Conservation (phyloP, 2,888 invertebrate species). For the Andrena bicolor region DNA sequence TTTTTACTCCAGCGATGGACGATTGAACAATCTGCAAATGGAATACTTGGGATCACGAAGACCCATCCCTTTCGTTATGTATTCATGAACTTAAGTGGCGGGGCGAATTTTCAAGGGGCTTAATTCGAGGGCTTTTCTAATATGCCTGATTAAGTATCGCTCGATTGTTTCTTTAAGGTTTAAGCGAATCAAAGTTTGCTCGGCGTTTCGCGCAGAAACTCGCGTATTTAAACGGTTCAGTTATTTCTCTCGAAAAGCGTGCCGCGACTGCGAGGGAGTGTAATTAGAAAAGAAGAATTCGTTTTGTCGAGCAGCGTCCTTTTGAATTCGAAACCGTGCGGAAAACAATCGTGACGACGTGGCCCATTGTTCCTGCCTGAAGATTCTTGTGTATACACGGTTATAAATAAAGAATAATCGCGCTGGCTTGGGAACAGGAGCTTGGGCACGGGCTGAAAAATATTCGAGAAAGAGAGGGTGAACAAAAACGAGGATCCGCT, state of each 20-base stretch:
- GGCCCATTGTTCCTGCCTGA: slow-evolving; percentile 17
- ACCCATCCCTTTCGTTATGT: too few relatives aligned
- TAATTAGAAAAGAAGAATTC: slow-evolving; percentile 23
- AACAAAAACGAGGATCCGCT: background rate
- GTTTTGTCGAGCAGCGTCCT: slow-evolving; percentile 4
- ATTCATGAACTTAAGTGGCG: too few relatives aligned
- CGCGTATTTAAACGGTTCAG: slow-evolving; percentile 1
- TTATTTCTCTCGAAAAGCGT: background rate
- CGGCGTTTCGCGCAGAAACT: background rate
- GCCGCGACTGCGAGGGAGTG: background rate
- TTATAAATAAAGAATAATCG: slow-evolving; percentile 30
- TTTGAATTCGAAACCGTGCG: slow-evolving; percentile 13
- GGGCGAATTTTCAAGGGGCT: too few relatives aligned
- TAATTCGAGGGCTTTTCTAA: too few relatives aligned
- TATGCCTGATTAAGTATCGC: too few relatives aligned
- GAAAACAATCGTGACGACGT: slow-evolving; percentile 25
- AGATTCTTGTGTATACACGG: slow-evolving; percentile 16
- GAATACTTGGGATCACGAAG: too few relatives aligned
- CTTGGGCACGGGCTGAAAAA: background rate
- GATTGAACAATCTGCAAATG: too few relatives aligned
- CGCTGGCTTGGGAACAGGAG: slow-evolving; percentile 2
- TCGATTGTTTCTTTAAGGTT: too few relatives aligned
- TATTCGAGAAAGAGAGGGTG: slow-evolving; percentile 7
- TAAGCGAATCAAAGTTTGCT: too few relatives aligned
- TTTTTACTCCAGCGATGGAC: too few relatives aligned